Evolutionary conservation across 2,113 vertebrate species (phyloP), one percentile per base, ranked within the genome.

Genomic region (Apodemus speciosus): DNA sequence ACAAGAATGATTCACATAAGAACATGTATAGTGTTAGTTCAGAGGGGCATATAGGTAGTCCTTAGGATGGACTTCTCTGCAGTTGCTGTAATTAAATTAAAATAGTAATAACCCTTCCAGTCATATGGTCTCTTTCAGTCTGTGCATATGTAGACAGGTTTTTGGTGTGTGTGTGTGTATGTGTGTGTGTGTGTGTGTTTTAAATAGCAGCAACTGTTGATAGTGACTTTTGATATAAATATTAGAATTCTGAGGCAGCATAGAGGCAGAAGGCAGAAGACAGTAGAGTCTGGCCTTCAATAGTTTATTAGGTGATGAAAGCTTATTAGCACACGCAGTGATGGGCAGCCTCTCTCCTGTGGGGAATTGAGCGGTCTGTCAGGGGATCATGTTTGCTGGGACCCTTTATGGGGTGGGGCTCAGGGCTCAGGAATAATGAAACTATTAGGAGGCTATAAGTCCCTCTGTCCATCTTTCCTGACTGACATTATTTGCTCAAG

Each of bases 21-120:
- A 40, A 73, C 73, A 49, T 75, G 51, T 49, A 16, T 72, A 38
- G 27, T 58, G 58, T 58, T 27, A 49, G 6, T 69, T 53, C 23
- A 76, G 30, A 43, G 49, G 53, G 23, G 66, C 27, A 11, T 40
- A 49, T 43, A 40, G 43, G 4, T 64, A 73, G 38, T 32, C 23
- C 40, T 64, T 1, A 93, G 81, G 27, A 18, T 56, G 25, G 46
- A 27, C 68, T 68, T 68, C 25, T 71, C 72, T 35, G 40, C 49
- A 5, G 2, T 32, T 87, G 38, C 18, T 85, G 25, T 53, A 83
- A 77, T 89, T 94, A 73, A 73, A 23, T 93, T 68, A 94, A 92
- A 91, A 88, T 43, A 21, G 35, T 38, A 51, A 1, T 38, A 51
- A 1, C 10, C n/a, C 27, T 92, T 85, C 73, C 32, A 85, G 32